Base-by-base conservation (phyloP, 2,797 vertebrate species). In the Amniataba percoides region DNA sequence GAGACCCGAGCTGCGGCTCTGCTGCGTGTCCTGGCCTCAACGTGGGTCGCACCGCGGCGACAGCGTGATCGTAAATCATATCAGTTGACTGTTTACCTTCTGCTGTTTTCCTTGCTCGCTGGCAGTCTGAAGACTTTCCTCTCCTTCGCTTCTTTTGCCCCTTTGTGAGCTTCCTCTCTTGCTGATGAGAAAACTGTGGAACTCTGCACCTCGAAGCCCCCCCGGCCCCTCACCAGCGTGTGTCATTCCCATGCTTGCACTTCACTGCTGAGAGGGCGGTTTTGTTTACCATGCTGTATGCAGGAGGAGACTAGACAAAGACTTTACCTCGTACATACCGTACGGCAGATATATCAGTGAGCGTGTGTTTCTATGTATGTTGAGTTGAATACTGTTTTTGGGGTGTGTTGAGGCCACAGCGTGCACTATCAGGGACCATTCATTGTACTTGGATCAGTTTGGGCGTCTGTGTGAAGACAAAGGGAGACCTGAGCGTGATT, bases 281-380 rank as follows among this genome's bases (percentile, higher is more conserved):
- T 65, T 71, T 73, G 79, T 89, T 88, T 83, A 78, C 85, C 86
- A 83, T 78, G 78, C 81, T 86, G 82, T 88, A 93, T 92, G 90
- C 89, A 92, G 83, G 87, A 89, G 82, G 84, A 83, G 67, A 83
- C 48, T 84, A 85, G 60, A 73, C 71, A 73, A 83, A 84, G 85
- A 87, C 72, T 80, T 80, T 92, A 91, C 90, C 93, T 93, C 90
- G 86, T 85, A 77, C 86, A 82, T 52, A 77, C 63, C 75, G 87
- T 62, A 71, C 57, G 65, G 81, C 83, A 88, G 83, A 77, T 86
- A 66, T 78, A 71, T 87, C 55, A 43, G 72, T 81, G 45, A 76
- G 75, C 79, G 64, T 59, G 27, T 27, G 52, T 53, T 23, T 70
- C 0, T 75, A 63, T 57, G 71, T 75, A 34, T 65, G 71, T 81